Conservation (phyloP, 2,113 vertebrate genomes). For the Carollia perspicillata region DNA sequence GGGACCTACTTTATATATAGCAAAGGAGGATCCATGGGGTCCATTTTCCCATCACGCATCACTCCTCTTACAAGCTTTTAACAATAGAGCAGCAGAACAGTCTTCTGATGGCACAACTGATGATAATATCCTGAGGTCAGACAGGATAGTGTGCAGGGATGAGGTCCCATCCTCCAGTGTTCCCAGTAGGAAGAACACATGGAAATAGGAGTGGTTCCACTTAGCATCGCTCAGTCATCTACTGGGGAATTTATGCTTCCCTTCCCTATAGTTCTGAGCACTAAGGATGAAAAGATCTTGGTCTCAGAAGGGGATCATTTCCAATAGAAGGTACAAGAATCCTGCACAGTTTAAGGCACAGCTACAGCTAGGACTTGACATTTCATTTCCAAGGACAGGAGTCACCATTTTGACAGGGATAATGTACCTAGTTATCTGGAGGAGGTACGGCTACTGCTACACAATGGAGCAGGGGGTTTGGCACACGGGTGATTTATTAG, state of each 20-base stretch:
- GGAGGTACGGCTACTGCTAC: not conserved
- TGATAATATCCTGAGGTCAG: not conserved
- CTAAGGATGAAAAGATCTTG: not conserved
- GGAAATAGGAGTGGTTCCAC: not conserved
- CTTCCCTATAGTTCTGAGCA: not conserved
- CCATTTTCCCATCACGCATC: not conserved
- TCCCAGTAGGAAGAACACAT: not conserved
- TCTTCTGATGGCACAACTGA: not conserved
- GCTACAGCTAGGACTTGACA: not conserved
- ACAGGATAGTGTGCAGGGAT: not conserved
- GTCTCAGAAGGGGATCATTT: constrained; percentile 17
- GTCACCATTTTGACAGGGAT: not conserved
- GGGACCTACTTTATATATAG: not conserved
- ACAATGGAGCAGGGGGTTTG: not conserved
- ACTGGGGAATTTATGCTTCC: not conserved
- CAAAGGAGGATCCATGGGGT: not conserved
- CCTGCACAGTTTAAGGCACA: not conserved
- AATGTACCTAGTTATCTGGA: not conserved
- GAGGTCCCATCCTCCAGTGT: not conserved
- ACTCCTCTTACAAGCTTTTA: not conserved
- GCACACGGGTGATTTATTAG: not conserved
- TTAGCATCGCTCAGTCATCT: not conserved
- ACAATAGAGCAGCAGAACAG: not conserved
- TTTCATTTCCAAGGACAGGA: not conserved
- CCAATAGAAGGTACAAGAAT: not conserved